phyloP scores from a whole-genome alignment of 2,797 vertebrate species.

The Rhadinocentrus ornatus region DNA sequence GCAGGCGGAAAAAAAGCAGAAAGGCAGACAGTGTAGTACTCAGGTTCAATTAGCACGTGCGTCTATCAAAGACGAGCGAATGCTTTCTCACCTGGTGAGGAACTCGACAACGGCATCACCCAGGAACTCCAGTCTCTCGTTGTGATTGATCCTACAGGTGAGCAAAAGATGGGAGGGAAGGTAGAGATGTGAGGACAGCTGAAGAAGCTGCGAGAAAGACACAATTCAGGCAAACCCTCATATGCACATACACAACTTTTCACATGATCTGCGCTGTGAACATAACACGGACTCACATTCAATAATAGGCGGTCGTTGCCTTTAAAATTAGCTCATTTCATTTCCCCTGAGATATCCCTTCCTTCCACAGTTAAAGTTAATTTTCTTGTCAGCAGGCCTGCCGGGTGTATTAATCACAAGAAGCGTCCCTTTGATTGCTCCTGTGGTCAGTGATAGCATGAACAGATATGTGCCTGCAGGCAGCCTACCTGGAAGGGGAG shows the following conservation, averaged over 20 bases:
- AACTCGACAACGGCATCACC: conserved; percentile 99
- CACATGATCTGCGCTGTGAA: conserved; percentile 23
- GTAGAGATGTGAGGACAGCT: conserved; percentile 18
- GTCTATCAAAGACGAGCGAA: conserved; percentile 50
- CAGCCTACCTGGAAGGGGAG: conserved; percentile 92
- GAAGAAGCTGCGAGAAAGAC: conserved; percentile 3
- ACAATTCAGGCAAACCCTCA: conserved; percentile 1
- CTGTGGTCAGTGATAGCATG: conserved; percentile 62
- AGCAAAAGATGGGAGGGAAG: not conserved
- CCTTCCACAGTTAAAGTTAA: conserved; percentile 68
- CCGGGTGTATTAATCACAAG: conserved; percentile 71
- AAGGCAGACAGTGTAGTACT: conserved; percentile 44
- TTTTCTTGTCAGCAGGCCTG: conserved; percentile 75
- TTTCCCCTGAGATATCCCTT: conserved; percentile 53
- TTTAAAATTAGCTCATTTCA: conserved; percentile 67
- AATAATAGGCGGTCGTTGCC: conserved; percentile 42
- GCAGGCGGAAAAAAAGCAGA: not conserved
- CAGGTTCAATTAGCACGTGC: conserved; percentile 59
- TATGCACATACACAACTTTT: not conserved
- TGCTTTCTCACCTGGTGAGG: conserved; percentile 91
- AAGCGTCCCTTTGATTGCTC: conserved; percentile 61
- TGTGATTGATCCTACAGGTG: conserved; percentile 94
- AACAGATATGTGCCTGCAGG: conserved; percentile 59
- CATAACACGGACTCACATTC: conserved; percentile 45
- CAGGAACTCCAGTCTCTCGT: conserved; percentile 96